Evolutionary conservation across 2,888 invertebrate genomes (phyloP).

Genomic region (Silvanus unidentatus): DNA sequence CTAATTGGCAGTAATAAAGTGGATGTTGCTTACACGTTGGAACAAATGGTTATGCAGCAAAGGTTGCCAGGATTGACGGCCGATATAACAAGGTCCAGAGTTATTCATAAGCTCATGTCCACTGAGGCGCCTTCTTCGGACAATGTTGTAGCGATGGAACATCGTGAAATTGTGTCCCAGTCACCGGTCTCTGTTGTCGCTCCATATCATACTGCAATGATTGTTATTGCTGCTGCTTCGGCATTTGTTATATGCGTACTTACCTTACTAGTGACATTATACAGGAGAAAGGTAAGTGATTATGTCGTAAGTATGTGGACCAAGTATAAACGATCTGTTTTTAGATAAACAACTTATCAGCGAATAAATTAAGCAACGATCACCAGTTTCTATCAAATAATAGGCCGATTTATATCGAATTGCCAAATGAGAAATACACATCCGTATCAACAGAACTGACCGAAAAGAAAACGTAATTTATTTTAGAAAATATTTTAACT

Average conservation of each 20-base stretch:
- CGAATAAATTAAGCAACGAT: conserved; percentile 47
- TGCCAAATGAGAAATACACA: conserved; percentile 55
- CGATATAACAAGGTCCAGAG: conserved; percentile 60
- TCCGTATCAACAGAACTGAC: conserved; percentile 17
- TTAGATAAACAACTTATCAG: conserved; percentile 48
- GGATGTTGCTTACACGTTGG: conserved; percentile 72
- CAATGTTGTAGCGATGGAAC: conserved; percentile 53
- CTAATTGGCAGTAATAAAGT: conserved; percentile 68
- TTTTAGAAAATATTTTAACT: not conserved
- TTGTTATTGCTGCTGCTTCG: conserved; percentile 71
- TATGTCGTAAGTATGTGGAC: too few relatives aligned
- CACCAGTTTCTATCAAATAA: conserved; percentile 56
- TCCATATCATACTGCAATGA: conserved; percentile 70
- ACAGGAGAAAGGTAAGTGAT: conserved; percentile 54
- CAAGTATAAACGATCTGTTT: conserved; percentile 13
- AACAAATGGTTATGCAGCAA: conserved; percentile 63
- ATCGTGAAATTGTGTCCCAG: conserved; percentile 63
- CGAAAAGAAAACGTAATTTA: not conserved
- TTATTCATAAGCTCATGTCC: conserved; percentile 51
- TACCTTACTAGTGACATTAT: conserved; percentile 68
- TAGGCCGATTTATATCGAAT: conserved; percentile 63
- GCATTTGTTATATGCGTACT: conserved; percentile 75
- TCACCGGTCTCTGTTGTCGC: conserved; percentile 61
- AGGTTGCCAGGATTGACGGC: conserved; percentile 51
- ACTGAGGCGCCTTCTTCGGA: conserved; percentile 35